These are phyloP conservation scores for Sminthurinus signatus DNA, from an alignment of 1,140 invertebrate species.

Conservation along the genomic window DNA sequence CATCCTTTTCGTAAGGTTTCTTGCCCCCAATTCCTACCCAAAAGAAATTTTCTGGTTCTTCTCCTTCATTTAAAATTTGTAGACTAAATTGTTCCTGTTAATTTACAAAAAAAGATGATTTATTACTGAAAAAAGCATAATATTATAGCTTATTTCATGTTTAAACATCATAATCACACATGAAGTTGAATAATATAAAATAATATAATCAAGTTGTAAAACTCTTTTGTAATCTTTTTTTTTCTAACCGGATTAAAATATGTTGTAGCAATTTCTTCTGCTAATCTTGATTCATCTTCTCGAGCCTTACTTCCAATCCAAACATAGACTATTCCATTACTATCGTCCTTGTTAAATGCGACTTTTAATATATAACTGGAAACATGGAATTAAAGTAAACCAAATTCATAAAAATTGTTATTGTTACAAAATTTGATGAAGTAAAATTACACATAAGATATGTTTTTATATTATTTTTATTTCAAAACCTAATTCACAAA, in stretches of 20 bases:
- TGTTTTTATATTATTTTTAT: too few species aligned
- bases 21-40: constrained; percentile 92
- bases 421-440: background rate
- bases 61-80: constrained; percentile 85
- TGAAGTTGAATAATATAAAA: too few species aligned
- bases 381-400: too few species aligned
- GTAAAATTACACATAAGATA: too few species aligned
- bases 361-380: constrained; percentile 91
- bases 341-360: constrained; percentile 83
- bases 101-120: too few species aligned
- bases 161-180: too few species aligned
- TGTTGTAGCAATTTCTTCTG: constrained; percentile 88
- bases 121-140: too few species aligned
- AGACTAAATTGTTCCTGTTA: constrained; percentile 71
- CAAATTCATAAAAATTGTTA: background rate
- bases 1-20: constrained; percentile 85
- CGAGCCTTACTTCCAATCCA: constrained; percentile 91
- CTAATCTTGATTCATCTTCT: constrained; percentile 76
- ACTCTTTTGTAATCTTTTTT: background rate
- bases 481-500: too few species aligned
- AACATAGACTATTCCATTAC: constrained; percentile 90
- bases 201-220: too few species aligned
- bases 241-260: constrained; percentile 72
- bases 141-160: too few species aligned
- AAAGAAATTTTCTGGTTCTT: constrained; percentile 98